phyloP scores from a whole-genome alignment of 2,113 vertebrate species.

The Hypanus sabinus region DNA sequence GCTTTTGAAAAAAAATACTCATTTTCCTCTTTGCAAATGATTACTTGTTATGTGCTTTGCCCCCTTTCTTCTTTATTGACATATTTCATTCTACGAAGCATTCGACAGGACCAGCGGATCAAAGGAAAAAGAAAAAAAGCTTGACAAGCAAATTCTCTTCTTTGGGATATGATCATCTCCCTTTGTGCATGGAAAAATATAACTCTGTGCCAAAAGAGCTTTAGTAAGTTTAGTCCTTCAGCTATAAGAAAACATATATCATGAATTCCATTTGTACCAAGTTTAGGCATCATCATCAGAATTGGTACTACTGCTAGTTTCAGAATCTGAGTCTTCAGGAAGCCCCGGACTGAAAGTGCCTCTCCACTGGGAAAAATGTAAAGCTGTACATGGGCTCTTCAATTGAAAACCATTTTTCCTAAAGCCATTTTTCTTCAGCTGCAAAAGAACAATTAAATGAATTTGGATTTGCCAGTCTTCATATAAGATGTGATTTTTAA shows the following conservation, averaged over 20 bases:
- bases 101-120: slow-evolving; percentile 51
- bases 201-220: slow-evolving; percentile 49
- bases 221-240: slow-evolving; percentile 37
- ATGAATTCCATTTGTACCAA: slow-evolving; percentile 43
- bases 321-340: slow-evolving; percentile 82
- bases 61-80: slow-evolving; percentile 54
- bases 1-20: slow-evolving; percentile 69
- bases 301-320: slow-evolving; percentile 91
- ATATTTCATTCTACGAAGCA: slow-evolving; percentile 75
- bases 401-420: slow-evolving; percentile 82
- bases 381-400: slow-evolving; percentile 67
- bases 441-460: slow-evolving; percentile 39
- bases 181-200: slow-evolving; percentile 78
- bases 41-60: slow-evolving; percentile 62
- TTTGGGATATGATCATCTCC: slow-evolving; percentile 78
- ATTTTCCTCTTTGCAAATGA: slow-evolving; percentile 47
- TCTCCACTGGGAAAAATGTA: slow-evolving; percentile 88
- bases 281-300: slow-evolving; percentile 91
- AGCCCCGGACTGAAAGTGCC: slow-evolving; percentile 75
- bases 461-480: not conserved
- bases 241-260: slow-evolving; percentile 27
- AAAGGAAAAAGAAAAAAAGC: slow-evolving; percentile 55
- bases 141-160: slow-evolving; percentile 63
- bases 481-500: not conserved
- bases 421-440: slow-evolving; percentile 90